Evolutionary conservation across 2,113 vertebrate species (phyloP).

Genomic region (Microtus ochrogaster): DNA sequence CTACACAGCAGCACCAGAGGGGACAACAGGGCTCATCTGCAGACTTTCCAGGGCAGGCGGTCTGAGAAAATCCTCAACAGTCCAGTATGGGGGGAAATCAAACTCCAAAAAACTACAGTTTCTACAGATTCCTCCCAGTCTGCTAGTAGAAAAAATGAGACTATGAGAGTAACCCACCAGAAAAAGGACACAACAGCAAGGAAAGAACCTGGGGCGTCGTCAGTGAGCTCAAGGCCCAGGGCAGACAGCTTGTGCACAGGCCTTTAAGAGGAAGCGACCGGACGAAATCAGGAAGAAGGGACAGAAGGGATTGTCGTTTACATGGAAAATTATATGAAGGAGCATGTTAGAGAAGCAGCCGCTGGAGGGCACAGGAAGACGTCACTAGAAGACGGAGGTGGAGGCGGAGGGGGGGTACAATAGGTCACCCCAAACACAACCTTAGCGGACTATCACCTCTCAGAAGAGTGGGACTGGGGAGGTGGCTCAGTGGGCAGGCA

Average conservation of each 20-base stretch:
- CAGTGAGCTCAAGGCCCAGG: constrained; percentile 37
- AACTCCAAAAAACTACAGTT: neutral
- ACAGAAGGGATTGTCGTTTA: constrained; percentile 40
- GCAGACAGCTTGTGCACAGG: constrained; percentile 13
- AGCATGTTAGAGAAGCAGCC: constrained; percentile 33
- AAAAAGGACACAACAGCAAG: constrained; percentile 25
- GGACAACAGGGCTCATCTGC: neutral
- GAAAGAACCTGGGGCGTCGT: constrained; percentile 12
- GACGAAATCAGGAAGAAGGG: constrained; percentile 21
- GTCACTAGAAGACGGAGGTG: neutral
- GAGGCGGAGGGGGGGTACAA: neutral
- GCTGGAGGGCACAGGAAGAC: constrained; percentile 13
- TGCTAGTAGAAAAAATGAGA: neutral
- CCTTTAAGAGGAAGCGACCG: constrained; percentile 29
- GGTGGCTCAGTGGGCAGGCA: neutral
- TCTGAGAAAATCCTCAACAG: constrained; percentile 12
- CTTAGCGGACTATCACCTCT: neutral
- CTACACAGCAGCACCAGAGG: neutral
- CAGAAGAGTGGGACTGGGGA: neutral
- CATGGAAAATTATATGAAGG: constrained; percentile 60
- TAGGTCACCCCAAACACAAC: constrained; percentile 29
- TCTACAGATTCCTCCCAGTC: neutral
- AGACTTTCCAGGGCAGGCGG: constrained; percentile 16
- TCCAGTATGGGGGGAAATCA: neutral
- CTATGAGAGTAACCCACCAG: neutral